Base-by-base conservation (phyloP, 2,888 invertebrate species). In the Hetaerina titia region DNA sequence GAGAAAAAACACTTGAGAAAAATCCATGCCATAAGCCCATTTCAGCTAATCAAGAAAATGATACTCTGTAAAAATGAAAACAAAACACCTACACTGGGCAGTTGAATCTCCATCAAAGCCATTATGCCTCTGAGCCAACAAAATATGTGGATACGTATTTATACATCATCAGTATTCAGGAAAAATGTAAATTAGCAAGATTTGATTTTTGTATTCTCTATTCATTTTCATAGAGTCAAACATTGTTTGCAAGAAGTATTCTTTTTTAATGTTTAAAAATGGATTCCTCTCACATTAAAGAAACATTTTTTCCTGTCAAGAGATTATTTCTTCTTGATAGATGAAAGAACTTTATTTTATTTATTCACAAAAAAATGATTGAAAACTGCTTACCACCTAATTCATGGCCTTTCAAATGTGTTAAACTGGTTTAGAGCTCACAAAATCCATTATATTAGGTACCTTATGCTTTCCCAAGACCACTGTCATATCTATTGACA, bases 81-180 rank as follows among this genome's bases (percentile, higher is more conserved):
- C 0, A 31, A 81, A 31, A 81, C 13, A 31, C 11, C 81, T 81
- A 81, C 25, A 31, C 25, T 81, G 81, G 81, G 81, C 81, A 81
- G 81, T 31, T 90, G 22, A 69, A 92, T 92, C 69, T 92, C 92
- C 92, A 92, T 92, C 92, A 92, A 92, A 92, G 69, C 92, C 92
- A 92, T 92, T 92, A 56, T 74, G 92, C 92, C 92, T 90, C 92
- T 92, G 56, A 92, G 56, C 74, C 69, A 92, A 45, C 8, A 64
- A 22, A 74, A 92, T 22, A 74, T 45, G n/a, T 56, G 56, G 58
- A 5, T 2, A 81, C 31, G 25, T n/a, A 81, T 81, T 25, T 13
- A 25, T 81, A 6, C 25, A 31, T 31, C 31, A 0, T 9, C 11
- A 13, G 31, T 13, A 19, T 31, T 31, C 1, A 0, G 81, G 22